Percentiles rank a stretch among this genome's conserved stretches.
Evolutionary conservation across 2,888 invertebrate species (phyloP).

Genomic region (Lottia scabra): DNA sequence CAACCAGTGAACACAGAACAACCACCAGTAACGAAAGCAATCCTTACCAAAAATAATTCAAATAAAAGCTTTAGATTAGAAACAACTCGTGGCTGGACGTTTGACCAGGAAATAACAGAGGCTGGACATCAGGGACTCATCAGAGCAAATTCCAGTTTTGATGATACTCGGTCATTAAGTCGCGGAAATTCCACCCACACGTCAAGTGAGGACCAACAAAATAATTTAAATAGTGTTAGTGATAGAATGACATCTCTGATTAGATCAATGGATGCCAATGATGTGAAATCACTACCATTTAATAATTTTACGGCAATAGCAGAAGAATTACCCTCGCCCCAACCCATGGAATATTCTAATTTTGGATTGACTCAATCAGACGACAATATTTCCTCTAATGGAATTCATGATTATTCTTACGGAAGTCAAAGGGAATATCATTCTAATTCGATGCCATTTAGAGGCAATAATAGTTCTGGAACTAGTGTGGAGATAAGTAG

Average conservation of each 20-base stretch:
- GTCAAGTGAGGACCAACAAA: neutral
- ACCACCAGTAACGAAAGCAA: no score
- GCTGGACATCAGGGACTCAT: neutral
- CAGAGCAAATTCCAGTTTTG: neutral
- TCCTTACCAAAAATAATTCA: neutral
- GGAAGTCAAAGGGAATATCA: slow-evolving; percentile 80
- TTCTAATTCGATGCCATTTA: neutral
- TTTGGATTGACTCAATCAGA: slow-evolving; percentile 84
- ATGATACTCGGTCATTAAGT: neutral
- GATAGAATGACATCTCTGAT: neutral
- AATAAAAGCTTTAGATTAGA: neutral
- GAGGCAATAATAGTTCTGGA: neutral
- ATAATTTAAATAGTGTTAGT: neutral
- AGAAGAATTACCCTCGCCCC: neutral
- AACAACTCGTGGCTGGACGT: neutral
- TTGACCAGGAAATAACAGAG: neutral
- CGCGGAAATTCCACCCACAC: neutral
- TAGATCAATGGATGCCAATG: neutral
- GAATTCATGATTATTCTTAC: slow-evolving; percentile 82
- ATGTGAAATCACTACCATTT: neutral
- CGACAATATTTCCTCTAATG: slow-evolving; percentile 78
- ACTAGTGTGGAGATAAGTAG: no score
- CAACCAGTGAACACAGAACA: no score
- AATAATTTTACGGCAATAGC: neutral
- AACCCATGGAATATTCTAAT: slow-evolving; percentile 5